Evolutionary conservation across 2,797 vertebrate genomes (phyloP).

Genomic region (Argyrosomus regius): DNA sequence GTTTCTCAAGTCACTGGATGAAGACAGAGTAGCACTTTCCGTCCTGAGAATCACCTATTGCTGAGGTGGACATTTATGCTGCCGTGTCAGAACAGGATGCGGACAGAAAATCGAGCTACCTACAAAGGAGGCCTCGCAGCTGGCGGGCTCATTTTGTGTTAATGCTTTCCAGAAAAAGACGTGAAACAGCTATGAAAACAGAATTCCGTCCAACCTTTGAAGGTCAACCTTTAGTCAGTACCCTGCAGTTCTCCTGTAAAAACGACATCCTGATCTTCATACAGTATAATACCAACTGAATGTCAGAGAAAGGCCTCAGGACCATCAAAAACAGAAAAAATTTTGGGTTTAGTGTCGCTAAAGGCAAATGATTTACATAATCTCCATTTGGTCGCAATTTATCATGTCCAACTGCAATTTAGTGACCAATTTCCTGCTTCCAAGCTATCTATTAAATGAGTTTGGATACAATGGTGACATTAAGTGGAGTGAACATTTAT

Average conservation of each 20-base stretch:
- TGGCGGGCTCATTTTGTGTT: slow-evolving; percentile 54
- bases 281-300: slow-evolving; percentile 21
- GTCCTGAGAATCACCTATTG: slow-evolving; percentile 67
- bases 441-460: slow-evolving; percentile 48
- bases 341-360: slow-evolving; percentile 27
- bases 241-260: slow-evolving; percentile 51
- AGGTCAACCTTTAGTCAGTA: slow-evolving; percentile 55
- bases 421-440: slow-evolving; percentile 65
- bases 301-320: slow-evolving; percentile 6
- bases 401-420: slow-evolving; percentile 62
- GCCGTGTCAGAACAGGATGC: slow-evolving; percentile 67
- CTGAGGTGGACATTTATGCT: slow-evolving; percentile 67
- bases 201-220: slow-evolving; percentile 59
- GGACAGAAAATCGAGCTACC: slow-evolving; percentile 66
- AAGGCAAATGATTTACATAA: slow-evolving; percentile 61
- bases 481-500: slow-evolving; percentile 64
- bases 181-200: slow-evolving; percentile 74
- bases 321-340: slow-evolving; percentile 8
- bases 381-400: slow-evolving; percentile 55
- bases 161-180: slow-evolving; percentile 69
- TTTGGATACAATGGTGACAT: slow-evolving; percentile 50
- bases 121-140: slow-evolving; percentile 53
- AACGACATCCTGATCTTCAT: slow-evolving; percentile 43
- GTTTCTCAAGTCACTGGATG: slow-evolving; percentile 51
- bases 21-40: slow-evolving; percentile 57